Base-by-base conservation (phyloP, 2,797 vertebrate species). In the Anabacerthia variegaticeps region DNA sequence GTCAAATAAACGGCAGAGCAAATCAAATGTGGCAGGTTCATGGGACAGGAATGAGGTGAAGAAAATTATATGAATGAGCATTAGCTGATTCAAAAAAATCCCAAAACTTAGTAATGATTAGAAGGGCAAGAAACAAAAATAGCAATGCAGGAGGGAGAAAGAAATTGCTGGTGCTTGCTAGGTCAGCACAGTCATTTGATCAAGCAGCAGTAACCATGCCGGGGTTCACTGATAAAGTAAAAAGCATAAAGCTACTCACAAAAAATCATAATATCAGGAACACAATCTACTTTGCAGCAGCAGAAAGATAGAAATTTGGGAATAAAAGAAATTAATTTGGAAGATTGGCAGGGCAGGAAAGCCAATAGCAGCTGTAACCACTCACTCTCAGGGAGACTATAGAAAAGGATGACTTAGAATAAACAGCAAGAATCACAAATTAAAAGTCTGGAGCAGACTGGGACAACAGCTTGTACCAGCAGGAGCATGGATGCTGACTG, bases 381-480 rank as follows among this genome's bases (percentile, higher is more conserved):
- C 28, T 79, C 17, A 16, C 32, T 90, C 49, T 39, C 7, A 56
- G 34, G 66, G 27, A 84, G 14, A 65, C 32, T 27, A 27, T 4
- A 83, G 46, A 36, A 78, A 81, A 82, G 30, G 10, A 76, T 7
- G 12, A 62, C 41, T 87, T 82, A 26, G 20, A 85, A 84, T n/a
- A 62, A 92, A 88, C 44, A 71, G 48, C 23, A 72, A 66, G 87
- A 86, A 22, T 79, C 49, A 66, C 67, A 90, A 37, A 83, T 59
- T 55, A 90, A 49, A 80, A 63, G 56, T 44, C 55, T 89, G 86
- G 51, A 97, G 92, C 94, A 95, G 92, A 82, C 82, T 78, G 74
- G 66, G 48, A 92, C 66, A 89, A 95, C 95, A 97, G 96, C 94
- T 95, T 96, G 93, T 73, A 79, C 55, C 95, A 96, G 96, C 95